These are phyloP conservation scores for Amiota communis DNA, from an alignment of 2,888 invertebrate species.

Conservation along the genomic window DNA sequence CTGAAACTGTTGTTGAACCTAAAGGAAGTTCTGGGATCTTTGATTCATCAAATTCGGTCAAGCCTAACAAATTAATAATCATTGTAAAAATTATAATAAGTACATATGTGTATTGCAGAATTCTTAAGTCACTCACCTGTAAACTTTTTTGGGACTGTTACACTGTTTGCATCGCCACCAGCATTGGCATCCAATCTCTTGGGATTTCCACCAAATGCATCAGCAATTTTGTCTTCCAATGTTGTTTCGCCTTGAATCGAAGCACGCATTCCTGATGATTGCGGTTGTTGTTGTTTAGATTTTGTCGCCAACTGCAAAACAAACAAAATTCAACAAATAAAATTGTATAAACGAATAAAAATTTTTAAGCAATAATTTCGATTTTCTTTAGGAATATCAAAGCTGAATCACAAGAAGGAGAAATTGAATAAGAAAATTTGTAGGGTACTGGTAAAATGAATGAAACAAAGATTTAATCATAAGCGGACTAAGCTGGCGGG, in stretches of 20 bases:
- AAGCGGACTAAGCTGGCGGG: no score
- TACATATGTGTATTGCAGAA: neutral
- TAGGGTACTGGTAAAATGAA: neutral
- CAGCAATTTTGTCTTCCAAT: constrained; percentile 46
- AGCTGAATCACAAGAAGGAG: neutral
- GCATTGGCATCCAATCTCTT: neutral
- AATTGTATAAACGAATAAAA: constrained; percentile 35
- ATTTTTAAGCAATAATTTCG: neutral
- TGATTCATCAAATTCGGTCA: constrained; percentile 64
- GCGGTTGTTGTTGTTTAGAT: constrained; percentile 46
- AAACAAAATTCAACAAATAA: constrained; percentile 35
- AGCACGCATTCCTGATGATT: neutral
- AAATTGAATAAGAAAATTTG: neutral
- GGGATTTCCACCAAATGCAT: constrained; percentile 32
- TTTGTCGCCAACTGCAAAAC: constrained; percentile 59
- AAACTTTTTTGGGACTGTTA: constrained; percentile 39
- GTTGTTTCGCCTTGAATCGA: constrained; percentile 34
- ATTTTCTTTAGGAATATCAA: constrained; percentile 31
- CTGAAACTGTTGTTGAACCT: constrained; percentile 47
- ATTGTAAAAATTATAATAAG: neutral
- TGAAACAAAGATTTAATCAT: neutral
- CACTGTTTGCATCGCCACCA: constrained; percentile 17
- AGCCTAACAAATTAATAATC: constrained; percentile 43
- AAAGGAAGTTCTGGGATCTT: constrained; percentile 61
- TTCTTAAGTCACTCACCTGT: constrained; percentile 35